These are phyloP conservation scores for Lacanobia wlatinum DNA, from an alignment of 2,888 invertebrate species.

Conservation along the genomic window DNA sequence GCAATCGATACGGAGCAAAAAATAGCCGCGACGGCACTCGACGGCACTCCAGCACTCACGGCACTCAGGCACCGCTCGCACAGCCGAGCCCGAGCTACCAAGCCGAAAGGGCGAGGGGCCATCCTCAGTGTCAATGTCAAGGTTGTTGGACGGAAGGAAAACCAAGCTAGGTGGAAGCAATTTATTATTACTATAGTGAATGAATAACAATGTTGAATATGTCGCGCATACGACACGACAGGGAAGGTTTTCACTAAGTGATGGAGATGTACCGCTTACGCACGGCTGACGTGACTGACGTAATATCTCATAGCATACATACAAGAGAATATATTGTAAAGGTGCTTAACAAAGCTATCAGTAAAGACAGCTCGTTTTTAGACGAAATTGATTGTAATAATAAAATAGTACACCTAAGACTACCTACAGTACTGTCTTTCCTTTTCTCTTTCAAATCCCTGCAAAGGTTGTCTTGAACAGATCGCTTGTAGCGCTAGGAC, in stretches of 20 bases:
- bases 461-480: too few relatives aligned
- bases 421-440: too few relatives aligned
- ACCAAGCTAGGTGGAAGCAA: not conserved
- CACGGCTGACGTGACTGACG: not conserved
- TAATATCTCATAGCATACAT: not conserved
- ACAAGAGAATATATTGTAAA: not conserved
- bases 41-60: not conserved
- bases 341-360: not conserved
- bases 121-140: not conserved
- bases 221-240: not conserved
- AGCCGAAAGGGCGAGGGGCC: not conserved
- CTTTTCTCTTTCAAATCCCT: too few relatives aligned
- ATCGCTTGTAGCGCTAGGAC: too few relatives aligned
- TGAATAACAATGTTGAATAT: not conserved
- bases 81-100: not conserved
- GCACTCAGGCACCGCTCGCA: not conserved
- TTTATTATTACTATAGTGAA: not conserved
- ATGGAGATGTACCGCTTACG: not conserved
- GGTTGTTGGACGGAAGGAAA: too few relatives aligned
- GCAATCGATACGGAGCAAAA: conserved; percentile 1
- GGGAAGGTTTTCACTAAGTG: too few relatives aligned
- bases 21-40: conserved; percentile 11
- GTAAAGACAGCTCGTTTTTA: not conserved
- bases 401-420: not conserved
- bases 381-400: not conserved